Percentiles rank a stretch among this genome's conserved stretches.
phyloP scores from a whole-genome alignment of 2,797 vertebrate species.

The Crax fasciolata region DNA sequence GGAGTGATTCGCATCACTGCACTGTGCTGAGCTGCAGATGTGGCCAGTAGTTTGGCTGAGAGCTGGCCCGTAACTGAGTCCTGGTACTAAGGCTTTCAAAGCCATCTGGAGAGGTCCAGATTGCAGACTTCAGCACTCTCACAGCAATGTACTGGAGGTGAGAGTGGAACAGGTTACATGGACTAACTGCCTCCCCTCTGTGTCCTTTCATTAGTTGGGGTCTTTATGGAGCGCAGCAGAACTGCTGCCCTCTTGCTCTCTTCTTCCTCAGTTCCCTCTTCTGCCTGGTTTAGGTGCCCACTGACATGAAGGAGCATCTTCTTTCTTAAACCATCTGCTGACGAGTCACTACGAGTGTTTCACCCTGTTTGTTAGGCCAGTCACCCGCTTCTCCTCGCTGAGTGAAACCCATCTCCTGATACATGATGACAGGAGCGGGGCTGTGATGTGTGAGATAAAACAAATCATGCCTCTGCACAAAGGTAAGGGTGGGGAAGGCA shows the following conservation, averaged over 20 bases:
- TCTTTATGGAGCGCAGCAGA: fast-evolving
- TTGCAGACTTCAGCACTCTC: neutral
- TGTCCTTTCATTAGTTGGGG: neutral
- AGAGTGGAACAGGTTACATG: neutral
- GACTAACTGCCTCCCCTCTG: fast-evolving
- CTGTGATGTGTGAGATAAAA: neutral
- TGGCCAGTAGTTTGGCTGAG: neutral
- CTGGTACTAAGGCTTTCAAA: fast-evolving
- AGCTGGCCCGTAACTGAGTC: neutral
- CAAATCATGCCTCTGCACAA: neutral
- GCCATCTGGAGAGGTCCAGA: neutral
- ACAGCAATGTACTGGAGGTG: neutral
- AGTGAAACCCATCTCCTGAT: neutral
- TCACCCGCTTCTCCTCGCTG: neutral
- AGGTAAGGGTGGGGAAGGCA: neutral
- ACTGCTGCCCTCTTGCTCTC: neutral
- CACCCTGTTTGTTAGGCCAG: neutral
- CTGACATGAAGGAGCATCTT: neutral
- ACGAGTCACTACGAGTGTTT: neutral
- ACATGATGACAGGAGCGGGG: neutral
- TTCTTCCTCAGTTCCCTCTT: neutral
- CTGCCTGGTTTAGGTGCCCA: neutral
- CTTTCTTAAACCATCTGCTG: neutral
- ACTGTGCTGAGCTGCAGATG: neutral
- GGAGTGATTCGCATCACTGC: fast-evolving